A percentile compares a stretch with the other conserved stretches of the same genome.
Conservation (phyloP, 2,888 invertebrate genomes). For the Uloborus plumipes region DNA sequence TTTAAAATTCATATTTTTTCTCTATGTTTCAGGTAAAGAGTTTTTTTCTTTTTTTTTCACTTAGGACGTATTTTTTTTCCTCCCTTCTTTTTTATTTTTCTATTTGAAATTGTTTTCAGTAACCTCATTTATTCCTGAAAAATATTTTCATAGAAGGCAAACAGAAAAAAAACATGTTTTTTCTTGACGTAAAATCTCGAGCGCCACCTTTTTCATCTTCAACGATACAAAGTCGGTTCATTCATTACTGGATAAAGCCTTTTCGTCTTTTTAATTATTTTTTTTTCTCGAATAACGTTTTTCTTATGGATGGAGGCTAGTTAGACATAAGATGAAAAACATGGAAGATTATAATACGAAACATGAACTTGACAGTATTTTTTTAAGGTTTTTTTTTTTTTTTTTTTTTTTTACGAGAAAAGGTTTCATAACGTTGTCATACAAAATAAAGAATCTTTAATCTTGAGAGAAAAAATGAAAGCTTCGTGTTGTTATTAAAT, state of each 20-base stretch:
- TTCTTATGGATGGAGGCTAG: neutral
- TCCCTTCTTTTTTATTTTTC: neutral
- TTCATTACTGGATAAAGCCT: constrained; percentile 1
- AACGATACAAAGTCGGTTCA: neutral
- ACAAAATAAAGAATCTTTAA: too few relatives aligned
- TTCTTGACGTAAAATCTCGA: neutral
- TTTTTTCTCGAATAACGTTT: neutral
- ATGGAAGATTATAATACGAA: neutral
- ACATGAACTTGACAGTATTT: too few relatives aligned
- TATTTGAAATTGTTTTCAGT: constrained; percentile 1
- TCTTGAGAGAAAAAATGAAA: too few relatives aligned
- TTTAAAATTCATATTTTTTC: too few relatives aligned
- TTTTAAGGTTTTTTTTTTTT: too few relatives aligned
- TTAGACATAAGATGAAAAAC: neutral
- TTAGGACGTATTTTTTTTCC: neutral
- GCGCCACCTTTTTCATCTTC: neutral
- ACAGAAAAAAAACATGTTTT: neutral
- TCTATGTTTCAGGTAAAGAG: too few relatives aligned
- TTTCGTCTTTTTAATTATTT: constrained; percentile 1
- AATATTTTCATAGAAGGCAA: neutral
- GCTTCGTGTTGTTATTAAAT: too few relatives aligned
- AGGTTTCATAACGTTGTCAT: too few relatives aligned
- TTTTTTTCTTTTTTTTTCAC: too few relatives aligned
- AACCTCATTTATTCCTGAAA: neutral
- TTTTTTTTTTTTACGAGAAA: too few relatives aligned